phyloP scores from a whole-genome alignment of 2,888 invertebrate genomes.

The Mesopsocus fuscifrons region DNA sequence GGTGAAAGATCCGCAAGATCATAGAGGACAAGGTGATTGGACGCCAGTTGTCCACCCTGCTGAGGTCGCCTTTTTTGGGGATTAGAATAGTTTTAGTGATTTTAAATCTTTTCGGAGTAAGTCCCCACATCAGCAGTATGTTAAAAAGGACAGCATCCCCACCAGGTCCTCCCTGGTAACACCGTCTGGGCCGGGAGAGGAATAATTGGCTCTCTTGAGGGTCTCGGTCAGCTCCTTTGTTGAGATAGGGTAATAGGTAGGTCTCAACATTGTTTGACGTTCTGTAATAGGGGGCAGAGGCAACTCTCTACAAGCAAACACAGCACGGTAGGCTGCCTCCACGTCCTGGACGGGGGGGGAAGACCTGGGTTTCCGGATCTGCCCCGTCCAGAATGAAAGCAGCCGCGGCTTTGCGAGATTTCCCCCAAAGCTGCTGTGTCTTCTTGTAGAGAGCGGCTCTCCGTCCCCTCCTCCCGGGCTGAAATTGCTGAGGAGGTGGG shows the following conservation, averaged over 20 bases:
- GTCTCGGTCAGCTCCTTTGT: neutral
- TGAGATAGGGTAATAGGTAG: neutral
- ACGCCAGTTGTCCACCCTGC: conserved; percentile 6
- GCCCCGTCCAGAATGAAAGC: neutral
- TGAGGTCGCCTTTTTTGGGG: conserved; percentile 5
- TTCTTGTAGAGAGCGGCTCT: neutral
- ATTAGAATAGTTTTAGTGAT: conserved; percentile 6
- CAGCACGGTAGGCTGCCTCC: too few relatives aligned
- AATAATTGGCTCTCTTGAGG: neutral
- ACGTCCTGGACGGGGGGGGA: too few relatives aligned
- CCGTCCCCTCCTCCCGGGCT: too few relatives aligned
- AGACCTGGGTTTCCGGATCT: too few relatives aligned
- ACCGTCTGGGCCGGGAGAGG: neutral
- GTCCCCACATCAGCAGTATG: neutral
- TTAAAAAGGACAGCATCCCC: neutral
- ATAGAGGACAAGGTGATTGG: conserved; percentile 14
- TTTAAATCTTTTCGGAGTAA: neutral
- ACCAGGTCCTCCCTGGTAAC: neutral
- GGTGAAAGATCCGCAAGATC: conserved; percentile 12
- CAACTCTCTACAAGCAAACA: too few relatives aligned
- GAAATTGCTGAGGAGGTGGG: too few relatives aligned
- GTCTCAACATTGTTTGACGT: too few relatives aligned
- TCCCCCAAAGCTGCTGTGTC: neutral
- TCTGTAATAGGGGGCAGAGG: too few relatives aligned
- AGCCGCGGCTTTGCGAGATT: neutral